Conservation (phyloP, 2,797 vertebrate species). For the Echiichthys vipera region DNA sequence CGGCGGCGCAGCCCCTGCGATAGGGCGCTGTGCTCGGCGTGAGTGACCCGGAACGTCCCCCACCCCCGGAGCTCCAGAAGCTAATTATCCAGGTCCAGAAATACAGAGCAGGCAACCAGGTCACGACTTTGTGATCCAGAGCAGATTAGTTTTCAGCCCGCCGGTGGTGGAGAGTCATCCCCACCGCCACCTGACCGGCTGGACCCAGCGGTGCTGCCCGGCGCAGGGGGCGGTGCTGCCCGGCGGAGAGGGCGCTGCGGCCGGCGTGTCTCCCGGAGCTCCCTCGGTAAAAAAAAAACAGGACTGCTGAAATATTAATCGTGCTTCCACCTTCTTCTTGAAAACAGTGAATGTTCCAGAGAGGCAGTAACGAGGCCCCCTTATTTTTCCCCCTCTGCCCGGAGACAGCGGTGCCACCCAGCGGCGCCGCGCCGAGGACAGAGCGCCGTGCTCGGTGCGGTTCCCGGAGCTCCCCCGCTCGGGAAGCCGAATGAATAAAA, state of each 20-base stretch:
- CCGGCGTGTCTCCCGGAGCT: conserved; percentile 4
- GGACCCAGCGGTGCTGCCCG: conserved; percentile 47
- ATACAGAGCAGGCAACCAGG: background rate
- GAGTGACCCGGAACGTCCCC: background rate
- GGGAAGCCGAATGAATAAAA: conserved; percentile 28
- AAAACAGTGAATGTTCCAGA: background rate
- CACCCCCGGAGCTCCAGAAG: background rate
- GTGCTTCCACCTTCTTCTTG: background rate
- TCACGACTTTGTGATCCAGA: conserved; percentile 3
- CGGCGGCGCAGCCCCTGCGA: conserved; percentile 31
- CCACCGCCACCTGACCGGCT: conserved; percentile 3
- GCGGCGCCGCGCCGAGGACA: conserved; percentile 34
- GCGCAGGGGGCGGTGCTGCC: conserved; percentile 50
- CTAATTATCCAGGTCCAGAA: conserved; percentile 4
- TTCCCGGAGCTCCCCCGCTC: conserved; percentile 13
- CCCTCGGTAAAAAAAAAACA: background rate
- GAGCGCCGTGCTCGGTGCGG: conserved; percentile 2
- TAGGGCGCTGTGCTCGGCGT: conserved; percentile 27
- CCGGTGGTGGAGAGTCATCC: background rate
- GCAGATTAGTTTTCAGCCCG: background rate
- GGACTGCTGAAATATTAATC: background rate
- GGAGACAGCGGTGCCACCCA: conserved; percentile 65
- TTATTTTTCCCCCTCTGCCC: conserved; percentile 22
- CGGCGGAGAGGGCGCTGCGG: conserved; percentile 42
- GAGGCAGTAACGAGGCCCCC: background rate